Evolutionary conservation across 2,113 vertebrate genomes (phyloP).

Genomic region (Callipepla squamata): DNA sequence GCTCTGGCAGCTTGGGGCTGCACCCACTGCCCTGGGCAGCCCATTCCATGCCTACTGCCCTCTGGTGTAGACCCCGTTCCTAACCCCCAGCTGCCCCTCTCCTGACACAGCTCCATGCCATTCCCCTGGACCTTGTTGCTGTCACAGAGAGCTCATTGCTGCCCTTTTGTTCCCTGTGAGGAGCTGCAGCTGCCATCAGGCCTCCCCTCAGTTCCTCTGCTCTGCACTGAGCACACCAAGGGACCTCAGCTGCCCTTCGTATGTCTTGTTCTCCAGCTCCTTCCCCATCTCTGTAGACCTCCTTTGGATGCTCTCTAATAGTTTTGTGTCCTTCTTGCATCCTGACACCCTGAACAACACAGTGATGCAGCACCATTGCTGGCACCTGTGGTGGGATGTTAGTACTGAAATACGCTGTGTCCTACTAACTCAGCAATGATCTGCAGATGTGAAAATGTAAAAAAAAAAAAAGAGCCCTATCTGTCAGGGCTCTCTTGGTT

Average conservation of each 20-base stretch:
- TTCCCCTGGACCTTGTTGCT: no score
- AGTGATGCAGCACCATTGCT: neutral
- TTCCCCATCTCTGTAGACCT: neutral
- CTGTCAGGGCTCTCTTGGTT: neutral
- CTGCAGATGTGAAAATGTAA: fast-evolving
- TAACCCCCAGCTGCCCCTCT: no score
- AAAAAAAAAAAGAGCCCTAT: neutral
- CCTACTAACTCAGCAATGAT: neutral
- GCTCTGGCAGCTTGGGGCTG: no score
- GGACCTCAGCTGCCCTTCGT: neutral
- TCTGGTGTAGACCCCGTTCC: neutral
- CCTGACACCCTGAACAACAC: neutral
- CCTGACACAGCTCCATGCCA: no score
- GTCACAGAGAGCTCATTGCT: neutral
- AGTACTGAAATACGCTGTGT: neutral
- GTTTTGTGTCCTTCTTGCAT: neutral
- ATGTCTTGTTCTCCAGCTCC: neutral
- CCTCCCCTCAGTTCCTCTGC: neutral
- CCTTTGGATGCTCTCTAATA: neutral
- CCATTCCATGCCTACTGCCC: neutral
- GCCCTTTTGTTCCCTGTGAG: neutral
- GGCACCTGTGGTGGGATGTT: neutral
- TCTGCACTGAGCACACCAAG: neutral
- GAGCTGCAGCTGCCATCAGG: neutral
- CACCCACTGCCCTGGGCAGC: neutral